Percentiles rank a stretch among this genome's conserved stretches.
Evolutionary conservation across 2,888 invertebrate species (phyloP).

Genomic region (Tribolium freemani): DNA sequence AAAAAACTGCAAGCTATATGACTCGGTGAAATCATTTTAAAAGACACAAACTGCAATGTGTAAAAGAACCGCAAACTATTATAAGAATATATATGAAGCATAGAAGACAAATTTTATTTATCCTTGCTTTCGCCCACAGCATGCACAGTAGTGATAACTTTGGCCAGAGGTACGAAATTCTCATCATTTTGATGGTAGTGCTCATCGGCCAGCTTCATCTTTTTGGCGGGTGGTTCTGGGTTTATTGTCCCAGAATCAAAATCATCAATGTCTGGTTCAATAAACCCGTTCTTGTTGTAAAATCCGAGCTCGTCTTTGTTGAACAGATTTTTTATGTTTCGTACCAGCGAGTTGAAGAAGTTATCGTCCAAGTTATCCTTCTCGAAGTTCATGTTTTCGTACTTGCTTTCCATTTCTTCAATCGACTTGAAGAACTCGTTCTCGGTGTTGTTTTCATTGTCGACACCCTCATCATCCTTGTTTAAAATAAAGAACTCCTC

Average conservation of each 20-base stretch:
- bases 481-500: conserved; percentile 74
- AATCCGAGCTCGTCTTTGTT: conserved; percentile 39
- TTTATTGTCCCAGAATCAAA: conserved; percentile 4
- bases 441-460: conserved; percentile 62
- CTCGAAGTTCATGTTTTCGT: conserved; percentile 41
- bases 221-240: conserved; percentile 50
- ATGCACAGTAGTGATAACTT: conserved; percentile 38
- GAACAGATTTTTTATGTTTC: conserved; percentile 37
- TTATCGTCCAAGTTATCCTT: conserved; percentile 29
- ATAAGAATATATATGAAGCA: conserved; percentile 20
- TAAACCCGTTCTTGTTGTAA: conserved; percentile 56
- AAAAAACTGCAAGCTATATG: conserved; percentile 18
- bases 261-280: conserved; percentile 61
- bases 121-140: conserved; percentile 34
- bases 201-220: conserved; percentile 42
- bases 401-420: conserved; percentile 55
- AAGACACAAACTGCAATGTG: conserved; percentile 16
- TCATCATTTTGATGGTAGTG: conserved; percentile 37
- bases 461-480: conserved; percentile 63
- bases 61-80: conserved; percentile 24
- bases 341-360: conserved; percentile 33
- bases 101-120: conserved; percentile 28
- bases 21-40: conserved; percentile 7
- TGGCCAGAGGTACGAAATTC: conserved; percentile 32
- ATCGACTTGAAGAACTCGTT: conserved; percentile 57